Evolutionary conservation across 2,888 invertebrate genomes (phyloP).

Genomic region (Lacanobia wlatinum): DNA sequence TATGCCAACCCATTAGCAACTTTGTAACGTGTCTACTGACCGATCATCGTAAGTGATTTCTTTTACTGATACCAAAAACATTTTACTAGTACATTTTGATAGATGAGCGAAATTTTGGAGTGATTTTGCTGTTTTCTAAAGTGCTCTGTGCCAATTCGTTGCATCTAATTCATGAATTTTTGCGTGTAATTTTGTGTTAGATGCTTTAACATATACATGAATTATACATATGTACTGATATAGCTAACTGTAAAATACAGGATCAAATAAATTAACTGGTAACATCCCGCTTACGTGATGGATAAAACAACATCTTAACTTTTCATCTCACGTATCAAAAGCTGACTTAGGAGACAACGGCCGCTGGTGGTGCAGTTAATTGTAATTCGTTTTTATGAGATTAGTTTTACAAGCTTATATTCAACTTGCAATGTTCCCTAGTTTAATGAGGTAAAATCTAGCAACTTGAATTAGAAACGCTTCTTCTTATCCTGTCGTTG

Average conservation of each 20-base stretch:
- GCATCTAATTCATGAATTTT: slow-evolving; percentile 46
- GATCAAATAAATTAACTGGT: not conserved
- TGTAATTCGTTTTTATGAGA: no score
- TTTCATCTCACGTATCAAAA: no score
- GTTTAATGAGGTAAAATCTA: no score
- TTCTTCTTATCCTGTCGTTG: no score
- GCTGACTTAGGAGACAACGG: no score
- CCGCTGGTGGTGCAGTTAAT: no score
- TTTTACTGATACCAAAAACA: slow-evolving; percentile 12
- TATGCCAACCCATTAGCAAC: slow-evolving; percentile 44
- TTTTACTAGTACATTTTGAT: not conserved
- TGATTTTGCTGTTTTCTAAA: slow-evolving; percentile 26
- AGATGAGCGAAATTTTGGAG: slow-evolving; percentile 22
- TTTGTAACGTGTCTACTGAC: slow-evolving; percentile 29
- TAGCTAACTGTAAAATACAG: not conserved
- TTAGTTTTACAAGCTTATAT: no score
- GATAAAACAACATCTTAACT: no score
- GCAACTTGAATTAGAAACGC: no score
- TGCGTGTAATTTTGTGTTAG: slow-evolving; percentile 43
- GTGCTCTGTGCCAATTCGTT: slow-evolving; percentile 64
- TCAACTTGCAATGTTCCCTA: no score
- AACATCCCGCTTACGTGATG: no score
- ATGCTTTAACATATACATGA: slow-evolving; percentile 30
- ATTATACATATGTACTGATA: slow-evolving; percentile 1
- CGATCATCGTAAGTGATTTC: slow-evolving; percentile 32